Conservation (phyloP, 2,888 invertebrate species). For the Chrysotoxum bicinctum region DNA sequence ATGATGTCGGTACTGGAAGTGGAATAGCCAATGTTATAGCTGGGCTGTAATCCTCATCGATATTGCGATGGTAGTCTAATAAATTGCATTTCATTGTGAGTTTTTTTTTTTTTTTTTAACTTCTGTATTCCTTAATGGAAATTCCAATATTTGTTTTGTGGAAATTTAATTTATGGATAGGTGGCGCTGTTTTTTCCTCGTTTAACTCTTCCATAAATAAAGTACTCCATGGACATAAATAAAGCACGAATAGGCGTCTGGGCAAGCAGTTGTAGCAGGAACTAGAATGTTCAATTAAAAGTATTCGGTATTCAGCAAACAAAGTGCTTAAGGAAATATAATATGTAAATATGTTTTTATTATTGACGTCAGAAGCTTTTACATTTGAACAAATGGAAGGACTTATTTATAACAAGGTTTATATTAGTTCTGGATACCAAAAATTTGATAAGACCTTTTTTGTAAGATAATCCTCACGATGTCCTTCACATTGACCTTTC, state of each 20-base stretch:
- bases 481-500: no score
- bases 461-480: no score
- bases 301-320: neutral
- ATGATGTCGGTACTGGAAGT: neutral
- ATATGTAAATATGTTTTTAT: no score
- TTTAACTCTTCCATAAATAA: neutral
- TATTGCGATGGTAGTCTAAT: slow-evolving; percentile 9
- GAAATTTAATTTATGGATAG: slow-evolving; percentile 39
- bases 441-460: no score
- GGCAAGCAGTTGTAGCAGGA: neutral
- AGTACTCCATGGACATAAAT: neutral
- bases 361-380: no score
- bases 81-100: slow-evolving; percentile 18
- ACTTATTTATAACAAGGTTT: no score
- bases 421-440: no score
- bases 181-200: neutral
- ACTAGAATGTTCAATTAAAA: neutral
- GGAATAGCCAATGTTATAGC: slow-evolving; percentile 1
- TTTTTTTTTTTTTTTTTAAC: neutral
- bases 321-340: no score
- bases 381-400: no score
- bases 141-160: slow-evolving; percentile 23
- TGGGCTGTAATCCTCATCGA: neutral
- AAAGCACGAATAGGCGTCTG: neutral
- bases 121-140: slow-evolving; percentile 17